Evolutionary conservation across 2,797 vertebrate genomes (phyloP).

Genomic region (Pipistrellus pygmaeus): DNA sequence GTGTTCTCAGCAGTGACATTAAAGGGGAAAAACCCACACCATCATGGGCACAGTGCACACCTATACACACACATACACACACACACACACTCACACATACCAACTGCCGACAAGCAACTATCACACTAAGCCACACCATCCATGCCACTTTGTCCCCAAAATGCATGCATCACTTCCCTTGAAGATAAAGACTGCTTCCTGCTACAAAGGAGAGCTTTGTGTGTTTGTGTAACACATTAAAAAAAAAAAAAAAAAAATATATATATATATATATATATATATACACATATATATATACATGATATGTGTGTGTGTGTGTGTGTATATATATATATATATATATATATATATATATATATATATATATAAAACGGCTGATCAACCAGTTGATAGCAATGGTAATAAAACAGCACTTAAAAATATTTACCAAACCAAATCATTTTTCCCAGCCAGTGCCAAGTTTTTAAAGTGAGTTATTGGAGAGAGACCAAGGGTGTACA

Average conservation of each 20-base stretch:
- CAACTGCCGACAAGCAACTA: not conserved
- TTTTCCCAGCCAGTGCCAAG: not conserved
- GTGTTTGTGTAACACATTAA: not conserved
- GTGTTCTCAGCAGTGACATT: not conserved
- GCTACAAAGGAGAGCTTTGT: not conserved
- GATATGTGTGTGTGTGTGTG: too few relatives aligned
- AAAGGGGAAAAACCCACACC: not conserved
- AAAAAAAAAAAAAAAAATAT: too few relatives aligned
- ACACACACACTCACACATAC: not conserved
- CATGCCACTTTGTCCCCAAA: not conserved
- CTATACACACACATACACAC: accelerated
- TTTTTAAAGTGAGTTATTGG: not conserved
- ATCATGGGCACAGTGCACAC: not conserved
- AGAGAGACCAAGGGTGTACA: not conserved
- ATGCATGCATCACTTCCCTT: not conserved
- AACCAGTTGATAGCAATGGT: not conserved
- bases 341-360: too few relatives aligned
- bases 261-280: too few relatives aligned
- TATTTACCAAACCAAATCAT: slow-evolving; percentile 31
- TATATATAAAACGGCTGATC: not conserved
- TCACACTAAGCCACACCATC: not conserved
- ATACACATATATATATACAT: too few relatives aligned
- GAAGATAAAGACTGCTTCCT: slow-evolving; percentile 55
- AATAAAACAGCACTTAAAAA: slow-evolving; percentile 55
- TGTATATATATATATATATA: too few relatives aligned